These are phyloP conservation scores for Agapetus fuscipes DNA, from an alignment of 2,888 invertebrate species.

Conservation along the genomic window DNA sequence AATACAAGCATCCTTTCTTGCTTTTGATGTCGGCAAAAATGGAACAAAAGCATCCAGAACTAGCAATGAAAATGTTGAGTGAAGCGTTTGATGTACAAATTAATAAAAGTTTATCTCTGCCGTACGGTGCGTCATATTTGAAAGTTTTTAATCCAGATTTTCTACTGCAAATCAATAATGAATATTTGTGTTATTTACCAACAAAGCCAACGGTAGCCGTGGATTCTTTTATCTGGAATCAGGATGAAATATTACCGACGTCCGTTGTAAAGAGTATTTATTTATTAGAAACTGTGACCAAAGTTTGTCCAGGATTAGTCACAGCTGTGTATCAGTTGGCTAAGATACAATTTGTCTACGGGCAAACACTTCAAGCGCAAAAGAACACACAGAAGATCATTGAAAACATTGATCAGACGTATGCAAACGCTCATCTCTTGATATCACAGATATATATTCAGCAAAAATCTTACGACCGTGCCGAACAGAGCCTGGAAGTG, in stretches of 20 bases:
- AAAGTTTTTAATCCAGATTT: constrained; percentile 77
- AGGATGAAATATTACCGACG: constrained; percentile 37
- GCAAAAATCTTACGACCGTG: constrained; percentile 60
- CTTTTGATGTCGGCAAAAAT: constrained; percentile 60
- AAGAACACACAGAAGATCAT: constrained; percentile 61
- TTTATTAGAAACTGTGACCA: constrained; percentile 61
- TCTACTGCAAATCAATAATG: constrained; percentile 65
- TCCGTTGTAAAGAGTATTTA: constrained; percentile 51
- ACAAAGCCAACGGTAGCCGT: constrained; percentile 45
- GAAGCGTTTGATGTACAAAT: constrained; percentile 51
- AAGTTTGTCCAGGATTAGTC: constrained; percentile 74
- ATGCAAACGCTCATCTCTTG: constrained; percentile 74
- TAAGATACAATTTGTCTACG: constrained; percentile 70
- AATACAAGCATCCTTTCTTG: constrained; percentile 56
- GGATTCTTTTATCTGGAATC: constrained; percentile 35
- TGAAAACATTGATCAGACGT: constrained; percentile 65
- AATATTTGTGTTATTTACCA: constrained; percentile 67
- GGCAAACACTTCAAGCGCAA: constrained; percentile 64
- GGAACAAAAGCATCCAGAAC: constrained; percentile 41
- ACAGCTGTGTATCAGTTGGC: constrained; percentile 60
- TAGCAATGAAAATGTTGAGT: constrained; percentile 50
- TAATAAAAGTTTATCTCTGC: constrained; percentile 38
- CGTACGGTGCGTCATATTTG: constrained; percentile 68
- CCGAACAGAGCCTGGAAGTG: constrained; percentile 78
- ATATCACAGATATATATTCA: constrained; percentile 77